Evolutionary conservation across 2,888 invertebrate genomes (phyloP), one percentile per base, ranked within the genome.

Genomic region (Trisateles emortualis): DNA sequence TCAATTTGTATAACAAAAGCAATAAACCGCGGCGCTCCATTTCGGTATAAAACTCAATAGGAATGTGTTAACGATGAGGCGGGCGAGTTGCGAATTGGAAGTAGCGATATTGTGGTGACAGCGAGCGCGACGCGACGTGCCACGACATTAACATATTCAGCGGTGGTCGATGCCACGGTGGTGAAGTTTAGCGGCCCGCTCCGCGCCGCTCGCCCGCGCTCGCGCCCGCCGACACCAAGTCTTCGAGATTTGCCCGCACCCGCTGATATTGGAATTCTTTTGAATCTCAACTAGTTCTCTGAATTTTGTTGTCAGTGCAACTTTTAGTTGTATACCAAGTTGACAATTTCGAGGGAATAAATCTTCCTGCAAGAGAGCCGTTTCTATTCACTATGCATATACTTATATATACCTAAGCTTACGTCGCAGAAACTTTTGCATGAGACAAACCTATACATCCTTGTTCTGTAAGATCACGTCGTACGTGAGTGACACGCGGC

Each of bases 191-290:
- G 16, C 30, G 56, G 56, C 55, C 53, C 46, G 59, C 68, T 50
- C 56, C 57, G 56, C 48, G 32, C 22, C 33, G 44, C 44, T 13
- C 43, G 52, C 47, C 17, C 41, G 24, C 33, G 33, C 51, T 48
- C 71, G 64, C 60, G 68, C 70, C 65, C 72, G 73, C 70, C 68
- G n/a, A n/a, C n/a, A n/a, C n/a, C n/a, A n/a, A 61, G 73, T 74
- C 75, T 77, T 75, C 73, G 68, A 80, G 78, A 79, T 68, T 76
- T 73, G 67, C 74, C 63, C 64, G 76, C 72, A 73, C 71, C 71
- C 78, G 61, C 78, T 77, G 82, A 87, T 91, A 91, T 92, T 91
- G 87, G 86, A 90, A 91, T 90, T 88, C 89, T 92, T 90, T 85
- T 84, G 84, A 88, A 87, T 88, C 80, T 84, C 80, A 79, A 90